Conservation (phyloP, 1,140 invertebrate species). For the Sycobia sp. region DNA sequence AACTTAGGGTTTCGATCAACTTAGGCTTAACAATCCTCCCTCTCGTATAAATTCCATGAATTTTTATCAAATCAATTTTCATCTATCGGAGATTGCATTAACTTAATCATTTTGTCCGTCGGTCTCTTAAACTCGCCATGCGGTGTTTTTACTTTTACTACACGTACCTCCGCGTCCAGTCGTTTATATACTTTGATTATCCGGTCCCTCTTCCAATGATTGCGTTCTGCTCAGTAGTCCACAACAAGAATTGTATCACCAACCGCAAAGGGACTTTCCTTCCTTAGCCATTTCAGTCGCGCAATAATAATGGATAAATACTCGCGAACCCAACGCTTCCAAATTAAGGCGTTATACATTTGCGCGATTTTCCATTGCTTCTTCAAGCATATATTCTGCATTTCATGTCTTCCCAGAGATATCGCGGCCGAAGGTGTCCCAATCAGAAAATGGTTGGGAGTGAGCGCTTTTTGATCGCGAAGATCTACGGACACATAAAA, state of each 20-base stretch:
- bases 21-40: no score
- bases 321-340: slow-evolving; percentile 38
- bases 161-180: not conserved
- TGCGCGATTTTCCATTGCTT: slow-evolving; percentile 28
- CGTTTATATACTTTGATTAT: not conserved
- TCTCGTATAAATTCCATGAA: no score
- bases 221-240: not conserved
- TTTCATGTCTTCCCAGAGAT: not conserved
- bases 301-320: slow-evolving; percentile 40
- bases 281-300: slow-evolving; percentile 16
- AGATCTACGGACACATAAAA: slow-evolving; percentile 30
- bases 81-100: no score
- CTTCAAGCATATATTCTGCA: not conserved
- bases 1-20: no score
- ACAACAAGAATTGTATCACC: slow-evolving; percentile 9
- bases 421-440: slow-evolving; percentile 24
- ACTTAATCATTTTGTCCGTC: not conserved
- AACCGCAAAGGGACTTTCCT: not conserved
- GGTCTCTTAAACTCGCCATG: not conserved
- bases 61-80: not conserved
- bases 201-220: not conserved
- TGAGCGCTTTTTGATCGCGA: slow-evolving; percentile 30
- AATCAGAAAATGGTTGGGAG: slow-evolving; percentile 47
- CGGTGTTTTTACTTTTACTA: not conserved
- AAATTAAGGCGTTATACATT: slow-evolving; percentile 37